phyloP scores from a whole-genome alignment of 1,140 invertebrate species.

The Macrostomum lignano region DNA sequence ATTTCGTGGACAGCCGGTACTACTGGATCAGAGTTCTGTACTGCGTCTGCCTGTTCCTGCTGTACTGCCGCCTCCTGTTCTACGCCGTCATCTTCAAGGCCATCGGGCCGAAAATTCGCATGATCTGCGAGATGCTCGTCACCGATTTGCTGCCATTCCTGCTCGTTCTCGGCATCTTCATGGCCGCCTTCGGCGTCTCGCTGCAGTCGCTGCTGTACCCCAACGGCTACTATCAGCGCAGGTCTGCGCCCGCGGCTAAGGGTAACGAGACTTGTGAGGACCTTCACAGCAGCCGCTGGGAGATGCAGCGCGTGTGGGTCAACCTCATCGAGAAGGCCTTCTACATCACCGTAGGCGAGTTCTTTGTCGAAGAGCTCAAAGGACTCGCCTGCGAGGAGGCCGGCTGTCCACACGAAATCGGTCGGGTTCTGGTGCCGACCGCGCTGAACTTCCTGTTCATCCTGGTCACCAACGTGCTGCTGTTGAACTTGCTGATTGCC shows the following conservation, averaged over 20 bases:
- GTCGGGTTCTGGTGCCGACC: background rate
- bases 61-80: constrained; percentile 3
- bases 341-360: no score
- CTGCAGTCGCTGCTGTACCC: constrained; percentile 3
- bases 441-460: constrained; percentile 24
- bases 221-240: constrained; percentile 1
- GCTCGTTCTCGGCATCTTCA: constrained; percentile 3
- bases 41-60: no score
- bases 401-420: background rate
- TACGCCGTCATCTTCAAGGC: constrained; percentile 1
- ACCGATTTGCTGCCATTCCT: constrained; percentile 4
- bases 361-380: no score
- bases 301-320: no score
- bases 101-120: constrained; percentile 1
- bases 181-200: constrained; percentile 4
- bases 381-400: background rate
- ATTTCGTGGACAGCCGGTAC: no score
- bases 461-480: constrained; percentile 25
- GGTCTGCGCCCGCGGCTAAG: no score
- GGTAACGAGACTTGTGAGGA: no score
- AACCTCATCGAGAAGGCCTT: no score
- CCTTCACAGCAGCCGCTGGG: no score
- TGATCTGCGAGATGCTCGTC: constrained; percentile 4
- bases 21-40: no score
- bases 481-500: constrained; percentile 29